Evolutionary conservation across 2,888 invertebrate species (phyloP).

Genomic region (Sthenelais limicola): DNA sequence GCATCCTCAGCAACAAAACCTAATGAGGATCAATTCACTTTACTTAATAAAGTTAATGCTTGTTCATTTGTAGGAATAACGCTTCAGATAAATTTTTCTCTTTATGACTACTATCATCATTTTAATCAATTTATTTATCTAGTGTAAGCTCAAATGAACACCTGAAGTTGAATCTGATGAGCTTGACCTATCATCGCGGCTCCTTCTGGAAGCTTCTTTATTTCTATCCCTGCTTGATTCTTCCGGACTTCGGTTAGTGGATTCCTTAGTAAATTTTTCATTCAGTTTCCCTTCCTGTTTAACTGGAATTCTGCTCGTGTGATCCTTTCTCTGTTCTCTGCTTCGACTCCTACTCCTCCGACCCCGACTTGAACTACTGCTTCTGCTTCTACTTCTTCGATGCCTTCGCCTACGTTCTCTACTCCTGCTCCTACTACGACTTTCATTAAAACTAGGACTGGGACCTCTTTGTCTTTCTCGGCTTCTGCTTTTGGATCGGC

Average conservation of each 20-base stretch:
- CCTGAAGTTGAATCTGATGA: slow-evolving; percentile 21
- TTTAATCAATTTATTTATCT: too few species aligned
- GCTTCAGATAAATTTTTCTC: too few species aligned
- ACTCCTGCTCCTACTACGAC: slow-evolving; percentile 14
- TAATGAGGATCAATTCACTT: too few species aligned
- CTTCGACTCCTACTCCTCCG: background rate
- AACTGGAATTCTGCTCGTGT: background rate
- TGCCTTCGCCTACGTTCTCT: background rate
- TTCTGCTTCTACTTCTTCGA: slow-evolving; percentile 1
- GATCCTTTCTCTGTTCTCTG: background rate
- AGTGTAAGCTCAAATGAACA: too few species aligned
- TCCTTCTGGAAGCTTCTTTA: too few species aligned
- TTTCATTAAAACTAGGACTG: slow-evolving; percentile 10
- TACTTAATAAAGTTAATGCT: too few species aligned
- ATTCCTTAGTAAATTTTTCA: background rate
- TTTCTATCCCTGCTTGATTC: background rate
- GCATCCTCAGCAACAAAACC: too few species aligned
- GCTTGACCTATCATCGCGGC: background rate
- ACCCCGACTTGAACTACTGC: slow-evolving; percentile 19
- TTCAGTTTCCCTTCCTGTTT: background rate
- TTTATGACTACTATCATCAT: too few species aligned
- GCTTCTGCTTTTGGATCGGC: slow-evolving; percentile 10
- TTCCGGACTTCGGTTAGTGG: too few species aligned
- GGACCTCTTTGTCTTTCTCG: slow-evolving; percentile 19
- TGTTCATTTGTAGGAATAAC: too few species aligned